Evolutionary conservation across 2,797 vertebrate species (phyloP), one percentile per base, ranked within the genome.

Genomic region (Triplophysa yarkandensis): DNA sequence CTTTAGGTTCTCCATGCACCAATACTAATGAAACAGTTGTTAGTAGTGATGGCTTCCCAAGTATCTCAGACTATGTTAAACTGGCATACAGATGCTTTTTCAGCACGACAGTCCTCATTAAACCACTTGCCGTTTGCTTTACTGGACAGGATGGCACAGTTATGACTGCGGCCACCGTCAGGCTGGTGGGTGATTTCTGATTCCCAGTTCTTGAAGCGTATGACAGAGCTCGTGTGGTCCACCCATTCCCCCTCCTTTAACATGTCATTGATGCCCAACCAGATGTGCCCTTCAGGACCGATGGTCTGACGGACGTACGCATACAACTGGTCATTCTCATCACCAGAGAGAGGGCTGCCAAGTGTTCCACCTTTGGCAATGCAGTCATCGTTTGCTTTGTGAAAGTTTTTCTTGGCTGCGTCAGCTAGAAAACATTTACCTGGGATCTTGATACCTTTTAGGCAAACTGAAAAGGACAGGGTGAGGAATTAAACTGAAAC

Each of bases 191-290:
- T 98, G 88, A 97, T 95, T 77, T 94, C 95, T 0, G 92, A 95
- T 90, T 98, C 97, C 97, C 97, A 98, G 91, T 97, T 96, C 88
- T 95, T 94, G 87, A 93, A 98, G 82, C 92, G 88, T 68, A 93
- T 58, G 3, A 14, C 78, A 74, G 81, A 80, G 0, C 95, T 94
- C 0, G 91, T 90, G 74, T 94, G 93, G 87, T 99, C 96, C 21
- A 93, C 85, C 96, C 96, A 98, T 68, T 83, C 81, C 52, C 95
- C 95, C 39, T 98, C 97, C 0, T 78, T 73, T 0, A 93, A 88
- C 80, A 98, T 90, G 88, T 99, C 97, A 0, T 95, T 98, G 87
- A 98, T 83, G 61, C 96, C 97, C 80, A 99, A 86, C 97, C 97
- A 99, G 84, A 96, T 83, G 83, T 95, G 92, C 0, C 83, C 90